A percentile compares a stretch with the other conserved stretches of the same genome.
These are phyloP conservation scores for Oreotrochilus melanogaster DNA, from an alignment of 2,113 vertebrate genomes.

Conservation along the genomic window DNA sequence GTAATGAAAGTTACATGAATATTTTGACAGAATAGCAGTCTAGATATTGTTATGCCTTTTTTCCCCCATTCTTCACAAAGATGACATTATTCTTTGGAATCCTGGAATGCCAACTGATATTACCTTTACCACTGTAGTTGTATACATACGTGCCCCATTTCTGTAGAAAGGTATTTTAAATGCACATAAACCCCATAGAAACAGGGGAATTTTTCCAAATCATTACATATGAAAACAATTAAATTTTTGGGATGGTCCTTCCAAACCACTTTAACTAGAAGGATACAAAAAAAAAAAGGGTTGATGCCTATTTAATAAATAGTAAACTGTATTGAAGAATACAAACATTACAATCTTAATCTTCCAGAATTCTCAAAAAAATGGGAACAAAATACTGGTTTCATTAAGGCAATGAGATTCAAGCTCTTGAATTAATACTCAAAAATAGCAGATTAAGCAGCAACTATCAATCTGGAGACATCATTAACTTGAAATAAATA, in stretches of 20 bases:
- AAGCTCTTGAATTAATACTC: neutral
- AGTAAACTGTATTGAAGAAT: neutral
- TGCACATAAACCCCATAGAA: neutral
- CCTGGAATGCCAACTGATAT: neutral
- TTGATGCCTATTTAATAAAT: neutral
- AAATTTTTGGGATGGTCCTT: neutral
- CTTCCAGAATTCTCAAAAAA: neutral
- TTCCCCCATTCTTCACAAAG: neutral
- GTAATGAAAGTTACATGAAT: neutral
- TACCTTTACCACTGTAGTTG: neutral
- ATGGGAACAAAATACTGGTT: neutral
- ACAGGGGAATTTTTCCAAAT: neutral
- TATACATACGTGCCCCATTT: neutral
- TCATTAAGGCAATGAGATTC: neutral
- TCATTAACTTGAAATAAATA: neutral
- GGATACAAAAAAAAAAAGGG: neutral
- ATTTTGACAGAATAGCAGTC: neutral
- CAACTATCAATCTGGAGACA: neutral
- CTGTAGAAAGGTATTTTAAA: neutral
- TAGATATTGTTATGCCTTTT: neutral
- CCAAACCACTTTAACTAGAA: neutral
- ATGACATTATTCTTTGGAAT: neutral
- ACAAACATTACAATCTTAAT: neutral
- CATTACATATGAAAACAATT: neutral
- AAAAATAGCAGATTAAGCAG: neutral